Conservation (phyloP, 2,888 invertebrate species). For the Leucophenga maculata region DNA sequence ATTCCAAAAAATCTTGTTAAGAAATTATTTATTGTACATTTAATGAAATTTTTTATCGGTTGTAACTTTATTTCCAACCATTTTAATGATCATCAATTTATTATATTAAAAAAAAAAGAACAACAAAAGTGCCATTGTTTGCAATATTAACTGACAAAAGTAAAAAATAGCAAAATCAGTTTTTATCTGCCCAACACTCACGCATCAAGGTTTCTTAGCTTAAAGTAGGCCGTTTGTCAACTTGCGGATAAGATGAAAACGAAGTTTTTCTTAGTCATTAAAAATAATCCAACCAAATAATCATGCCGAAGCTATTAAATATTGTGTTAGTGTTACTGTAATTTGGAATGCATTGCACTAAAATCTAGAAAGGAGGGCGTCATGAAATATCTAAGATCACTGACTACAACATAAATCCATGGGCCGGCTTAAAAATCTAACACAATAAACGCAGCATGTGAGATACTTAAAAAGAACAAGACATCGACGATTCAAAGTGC, state of each 20-base stretch:
- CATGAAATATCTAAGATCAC: conserved; percentile 6
- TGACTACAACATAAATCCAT: conserved; percentile 2
- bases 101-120: background rate
- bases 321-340: too few relatives aligned
- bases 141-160: background rate
- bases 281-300: background rate
- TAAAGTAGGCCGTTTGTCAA: background rate
- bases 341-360: too few relatives aligned
- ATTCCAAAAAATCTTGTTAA: background rate
- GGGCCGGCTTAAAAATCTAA: background rate
- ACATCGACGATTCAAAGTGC: background rate
- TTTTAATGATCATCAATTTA: background rate
- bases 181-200: background rate
- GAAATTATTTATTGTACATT: background rate
- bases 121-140: background rate
- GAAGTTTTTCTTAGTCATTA: too few relatives aligned
- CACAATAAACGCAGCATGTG: conserved; percentile 12
- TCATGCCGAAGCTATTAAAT: background rate
- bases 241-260: background rate
- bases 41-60: too few relatives aligned
- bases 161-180: background rate
- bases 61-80: too few relatives aligned
- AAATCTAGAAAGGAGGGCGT: background rate
- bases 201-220: background rate
- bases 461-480: background rate